Evolutionary conservation across 2,113 vertebrate species (phyloP).

Genomic region (Platycercus adscitus): DNA sequence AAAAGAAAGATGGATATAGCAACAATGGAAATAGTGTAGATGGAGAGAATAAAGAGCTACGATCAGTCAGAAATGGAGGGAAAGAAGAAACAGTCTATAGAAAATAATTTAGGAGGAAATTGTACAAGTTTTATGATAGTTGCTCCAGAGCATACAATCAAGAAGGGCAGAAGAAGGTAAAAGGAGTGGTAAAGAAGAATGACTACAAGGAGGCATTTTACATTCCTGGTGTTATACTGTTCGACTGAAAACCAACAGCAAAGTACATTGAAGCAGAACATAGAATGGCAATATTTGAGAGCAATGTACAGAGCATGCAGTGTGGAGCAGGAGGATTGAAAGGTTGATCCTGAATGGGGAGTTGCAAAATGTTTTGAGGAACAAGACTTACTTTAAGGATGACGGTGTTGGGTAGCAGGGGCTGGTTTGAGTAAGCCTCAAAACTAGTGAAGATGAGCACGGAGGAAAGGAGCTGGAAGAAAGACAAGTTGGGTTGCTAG

Average conservation of each 20-base stretch:
- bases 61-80: not conserved
- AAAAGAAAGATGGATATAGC: not conserved
- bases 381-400: not conserved
- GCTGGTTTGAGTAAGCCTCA: not conserved
- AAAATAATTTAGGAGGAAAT: not conserved
- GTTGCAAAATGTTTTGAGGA: not conserved
- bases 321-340: not conserved
- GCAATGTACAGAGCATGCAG: fast-evolving
- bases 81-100: not conserved
- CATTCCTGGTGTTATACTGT: not conserved
- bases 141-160: not conserved
- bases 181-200: not conserved
- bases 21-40: not conserved
- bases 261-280: fast-evolving
- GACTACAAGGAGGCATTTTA: not conserved
- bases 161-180: not conserved
- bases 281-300: fast-evolving
- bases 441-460: not conserved
- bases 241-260: not conserved
- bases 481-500: not conserved
- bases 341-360: not conserved
- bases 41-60: not conserved
- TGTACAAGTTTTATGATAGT: not conserved
- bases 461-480: not conserved
- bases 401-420: not conserved